These are phyloP conservation scores for Phyllotreta cruciferae DNA, from an alignment of 2,888 invertebrate genomes.

Conservation along the genomic window DNA sequence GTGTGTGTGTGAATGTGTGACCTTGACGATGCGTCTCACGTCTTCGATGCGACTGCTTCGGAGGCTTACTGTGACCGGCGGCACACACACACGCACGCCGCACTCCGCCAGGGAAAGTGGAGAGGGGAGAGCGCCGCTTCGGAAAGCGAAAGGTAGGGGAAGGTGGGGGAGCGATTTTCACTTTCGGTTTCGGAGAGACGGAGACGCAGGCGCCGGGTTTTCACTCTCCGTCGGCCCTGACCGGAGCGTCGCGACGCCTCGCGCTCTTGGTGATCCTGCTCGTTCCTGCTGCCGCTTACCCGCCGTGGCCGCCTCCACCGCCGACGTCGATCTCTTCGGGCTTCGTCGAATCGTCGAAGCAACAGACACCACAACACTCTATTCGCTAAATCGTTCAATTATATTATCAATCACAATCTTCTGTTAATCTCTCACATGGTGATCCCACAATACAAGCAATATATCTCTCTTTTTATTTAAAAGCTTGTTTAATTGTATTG, in stretches of 20 bases:
- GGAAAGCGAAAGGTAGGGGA: constrained; percentile 77
- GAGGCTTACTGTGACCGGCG: constrained; percentile 62
- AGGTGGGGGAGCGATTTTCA: constrained; percentile 63
- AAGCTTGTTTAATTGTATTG: too few relatives aligned
- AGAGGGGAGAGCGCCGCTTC: constrained; percentile 49
- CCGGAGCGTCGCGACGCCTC: constrained; percentile 46
- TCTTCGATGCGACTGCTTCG: constrained; percentile 61
- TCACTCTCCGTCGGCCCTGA: constrained; percentile 60
- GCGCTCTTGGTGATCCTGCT: constrained; percentile 24
- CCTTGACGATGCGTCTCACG: constrained; percentile 45
- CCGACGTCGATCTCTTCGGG: too few relatives aligned
- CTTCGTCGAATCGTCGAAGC: too few relatives aligned
- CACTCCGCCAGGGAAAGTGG: constrained; percentile 60
- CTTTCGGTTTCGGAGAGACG: constrained; percentile 58
- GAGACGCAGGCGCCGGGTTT: constrained; percentile 56
- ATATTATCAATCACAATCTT: too few relatives aligned
- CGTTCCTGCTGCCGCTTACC: constrained; percentile 17
- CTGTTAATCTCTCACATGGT: too few relatives aligned
- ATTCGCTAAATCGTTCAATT: too few relatives aligned
- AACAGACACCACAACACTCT: too few relatives aligned
- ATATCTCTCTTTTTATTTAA: too few relatives aligned
- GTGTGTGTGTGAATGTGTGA: constrained; percentile 23
- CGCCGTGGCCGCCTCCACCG: constrained; percentile 5
- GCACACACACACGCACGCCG: constrained; percentile 59
- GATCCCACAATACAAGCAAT: too few relatives aligned